phyloP scores from a whole-genome alignment of 2,888 invertebrate species.

The Synanthedon vespiformis region DNA sequence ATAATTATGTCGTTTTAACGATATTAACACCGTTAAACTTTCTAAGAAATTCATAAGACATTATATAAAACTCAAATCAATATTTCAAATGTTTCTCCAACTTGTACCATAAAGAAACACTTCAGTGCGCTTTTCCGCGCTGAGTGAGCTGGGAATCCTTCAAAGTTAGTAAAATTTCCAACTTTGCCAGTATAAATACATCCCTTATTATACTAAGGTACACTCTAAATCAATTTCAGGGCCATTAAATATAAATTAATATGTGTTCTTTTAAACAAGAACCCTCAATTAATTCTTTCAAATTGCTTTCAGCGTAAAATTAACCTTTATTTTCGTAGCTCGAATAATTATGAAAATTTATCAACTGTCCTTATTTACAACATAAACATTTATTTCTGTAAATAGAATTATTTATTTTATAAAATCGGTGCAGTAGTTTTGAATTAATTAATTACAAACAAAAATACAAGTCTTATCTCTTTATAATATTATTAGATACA shows the following conservation, averaged over 20 bases:
- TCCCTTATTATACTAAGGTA: conserved; percentile 25
- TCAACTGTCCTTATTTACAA: not conserved
- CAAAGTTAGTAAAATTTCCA: conserved; percentile 27
- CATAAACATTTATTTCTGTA: no score
- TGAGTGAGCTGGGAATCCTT: conserved; percentile 39
- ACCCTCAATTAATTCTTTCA: not conserved
- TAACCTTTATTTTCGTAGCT: not conserved
- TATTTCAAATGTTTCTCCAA: conserved; percentile 50
- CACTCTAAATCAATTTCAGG: conserved; percentile 50
- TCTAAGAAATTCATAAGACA: not conserved
- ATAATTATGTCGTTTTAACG: no score
- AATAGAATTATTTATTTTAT: no score
- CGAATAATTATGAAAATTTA: not conserved
- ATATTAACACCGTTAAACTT: no score
- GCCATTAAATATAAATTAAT: conserved; percentile 50
- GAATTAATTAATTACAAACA: no score
- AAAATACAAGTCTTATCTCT: no score
- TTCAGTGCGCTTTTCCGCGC: conserved; percentile 47
- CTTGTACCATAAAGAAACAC: conserved; percentile 56
- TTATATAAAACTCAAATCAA: conserved; percentile 38
- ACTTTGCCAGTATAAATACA: conserved; percentile 49
- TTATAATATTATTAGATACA: no score
- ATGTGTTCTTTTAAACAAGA: not conserved
- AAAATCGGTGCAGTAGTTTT: no score
- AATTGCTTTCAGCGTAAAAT: not conserved